phyloP scores from a whole-genome alignment of 2,888 invertebrate genomes.

The Micropterix aruncella region DNA sequence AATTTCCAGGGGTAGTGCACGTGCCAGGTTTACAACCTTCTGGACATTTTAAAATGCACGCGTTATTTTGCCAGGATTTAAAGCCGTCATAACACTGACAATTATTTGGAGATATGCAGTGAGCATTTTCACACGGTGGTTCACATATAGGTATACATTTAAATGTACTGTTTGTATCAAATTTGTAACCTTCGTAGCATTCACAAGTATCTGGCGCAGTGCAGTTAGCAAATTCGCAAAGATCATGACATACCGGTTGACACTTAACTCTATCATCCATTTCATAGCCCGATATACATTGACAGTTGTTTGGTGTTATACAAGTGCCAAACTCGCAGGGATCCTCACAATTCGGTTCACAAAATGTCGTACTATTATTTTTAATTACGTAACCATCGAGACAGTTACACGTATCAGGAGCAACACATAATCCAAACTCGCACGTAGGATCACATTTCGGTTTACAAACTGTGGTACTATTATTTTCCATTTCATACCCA shows the following conservation, averaged over 20 bases:
- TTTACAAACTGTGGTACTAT: constrained; percentile 1
- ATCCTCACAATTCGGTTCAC: constrained; percentile 7
- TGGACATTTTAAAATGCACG: constrained; percentile 35
- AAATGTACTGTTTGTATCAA: constrained; percentile 20
- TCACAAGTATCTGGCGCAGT: constrained; percentile 20
- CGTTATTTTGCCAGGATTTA: constrained; percentile 14
- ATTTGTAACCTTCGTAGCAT: constrained; percentile 26
- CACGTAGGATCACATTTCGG: constrained; percentile 22
- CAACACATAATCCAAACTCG: constrained; percentile 20
- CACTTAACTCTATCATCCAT: constrained; percentile 13
- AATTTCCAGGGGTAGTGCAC: constrained; percentile 45
- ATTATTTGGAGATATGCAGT: constrained; percentile 23
- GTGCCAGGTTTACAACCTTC: constrained; percentile 44
- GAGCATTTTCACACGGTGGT: constrained; percentile 41
- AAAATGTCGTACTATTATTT: constrained; percentile 3
- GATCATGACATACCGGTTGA: constrained; percentile 19
- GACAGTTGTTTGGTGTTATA: constrained; percentile 41
- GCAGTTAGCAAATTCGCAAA: constrained; percentile 4
- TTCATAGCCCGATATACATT: constrained; percentile 8
- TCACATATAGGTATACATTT: constrained; percentile 38
- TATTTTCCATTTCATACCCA: constrained; percentile 15
- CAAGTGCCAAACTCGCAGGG: constrained; percentile 38
- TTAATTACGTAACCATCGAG: constrained; percentile 10
- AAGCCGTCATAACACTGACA: constrained; percentile 33
- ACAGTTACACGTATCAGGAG: constrained; percentile 16